Evolutionary conservation across 2,113 vertebrate genomes (phyloP).

Genomic region (Genyomyrus donnyi): DNA sequence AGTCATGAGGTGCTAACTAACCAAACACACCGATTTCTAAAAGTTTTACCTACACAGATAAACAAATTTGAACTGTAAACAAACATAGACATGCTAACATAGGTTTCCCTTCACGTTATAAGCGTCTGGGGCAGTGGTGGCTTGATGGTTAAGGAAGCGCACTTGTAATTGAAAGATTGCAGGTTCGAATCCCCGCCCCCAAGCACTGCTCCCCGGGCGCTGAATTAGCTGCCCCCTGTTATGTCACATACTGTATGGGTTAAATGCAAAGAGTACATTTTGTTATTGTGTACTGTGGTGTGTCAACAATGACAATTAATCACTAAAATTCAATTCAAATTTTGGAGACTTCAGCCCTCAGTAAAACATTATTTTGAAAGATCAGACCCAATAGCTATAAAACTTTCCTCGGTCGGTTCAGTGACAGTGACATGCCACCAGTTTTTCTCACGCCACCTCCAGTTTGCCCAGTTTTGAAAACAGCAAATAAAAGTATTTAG

Average conservation of each 20-base stretch:
- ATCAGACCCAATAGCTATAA: neutral
- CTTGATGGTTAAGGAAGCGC: no score
- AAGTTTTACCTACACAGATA: neutral
- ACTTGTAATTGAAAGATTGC: no score
- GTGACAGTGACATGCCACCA: neutral
- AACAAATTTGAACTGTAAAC: neutral
- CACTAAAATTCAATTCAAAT: no score
- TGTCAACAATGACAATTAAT: no score
- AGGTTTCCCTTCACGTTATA: neutral
- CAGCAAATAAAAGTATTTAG: neutral
- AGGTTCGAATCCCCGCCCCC: no score
- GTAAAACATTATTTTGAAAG: neutral
- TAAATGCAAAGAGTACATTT: no score
- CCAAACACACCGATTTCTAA: neutral
- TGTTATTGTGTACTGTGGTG: no score
- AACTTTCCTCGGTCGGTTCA: neutral
- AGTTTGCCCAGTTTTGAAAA: neutral
- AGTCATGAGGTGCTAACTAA: neutral
- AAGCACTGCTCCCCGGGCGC: no score
- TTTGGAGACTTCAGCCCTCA: neutral
- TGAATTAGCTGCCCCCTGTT: no score
- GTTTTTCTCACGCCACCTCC: neutral
- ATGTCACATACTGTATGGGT: no score
- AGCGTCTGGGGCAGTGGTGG: no score
- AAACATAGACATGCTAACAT: neutral